Conservation (phyloP, 2,797 vertebrate species). For the Erpetoichthys calabaricus region DNA sequence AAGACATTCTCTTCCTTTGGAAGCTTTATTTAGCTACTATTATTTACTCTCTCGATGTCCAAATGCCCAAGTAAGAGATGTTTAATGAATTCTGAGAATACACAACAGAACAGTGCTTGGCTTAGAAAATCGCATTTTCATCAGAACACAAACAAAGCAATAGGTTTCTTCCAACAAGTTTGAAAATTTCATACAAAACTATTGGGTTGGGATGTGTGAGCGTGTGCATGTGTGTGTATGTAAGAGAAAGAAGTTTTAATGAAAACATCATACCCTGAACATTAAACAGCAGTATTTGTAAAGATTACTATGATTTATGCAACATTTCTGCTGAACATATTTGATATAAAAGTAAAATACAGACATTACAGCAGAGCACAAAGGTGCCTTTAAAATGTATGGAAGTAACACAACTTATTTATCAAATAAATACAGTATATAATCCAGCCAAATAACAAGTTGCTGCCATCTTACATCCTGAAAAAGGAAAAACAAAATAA, state of each 20-base stretch:
- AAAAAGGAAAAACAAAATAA: background rate
- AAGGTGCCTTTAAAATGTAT: too few species aligned
- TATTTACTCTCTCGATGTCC: conserved; percentile 14
- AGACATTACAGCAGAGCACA: too few species aligned
- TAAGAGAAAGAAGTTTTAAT: too few species aligned
- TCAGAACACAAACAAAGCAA: background rate
- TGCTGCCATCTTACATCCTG: background rate
- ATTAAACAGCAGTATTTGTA: too few species aligned
- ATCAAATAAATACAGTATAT: too few species aligned
- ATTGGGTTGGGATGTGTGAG: background rate
- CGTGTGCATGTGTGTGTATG: background rate
- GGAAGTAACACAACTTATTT: too few species aligned
- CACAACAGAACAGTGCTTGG: background rate
- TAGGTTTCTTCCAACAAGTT: background rate
- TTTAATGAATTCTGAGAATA: conserved; percentile 6
- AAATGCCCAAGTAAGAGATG: conserved; percentile 19
- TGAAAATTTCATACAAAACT: background rate
- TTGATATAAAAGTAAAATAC: too few species aligned
- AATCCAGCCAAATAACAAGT: background rate
- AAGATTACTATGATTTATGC: too few species aligned
- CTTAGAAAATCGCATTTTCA: background rate
- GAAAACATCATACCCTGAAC: too few species aligned
- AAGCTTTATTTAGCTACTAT: conserved; percentile 46
- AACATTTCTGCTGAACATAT: too few species aligned
- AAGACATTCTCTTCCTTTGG: conserved; percentile 75